These are phyloP conservation scores for Carcina quercana DNA, from an alignment of 2,888 invertebrate genomes.

Conservation along the genomic window DNA sequence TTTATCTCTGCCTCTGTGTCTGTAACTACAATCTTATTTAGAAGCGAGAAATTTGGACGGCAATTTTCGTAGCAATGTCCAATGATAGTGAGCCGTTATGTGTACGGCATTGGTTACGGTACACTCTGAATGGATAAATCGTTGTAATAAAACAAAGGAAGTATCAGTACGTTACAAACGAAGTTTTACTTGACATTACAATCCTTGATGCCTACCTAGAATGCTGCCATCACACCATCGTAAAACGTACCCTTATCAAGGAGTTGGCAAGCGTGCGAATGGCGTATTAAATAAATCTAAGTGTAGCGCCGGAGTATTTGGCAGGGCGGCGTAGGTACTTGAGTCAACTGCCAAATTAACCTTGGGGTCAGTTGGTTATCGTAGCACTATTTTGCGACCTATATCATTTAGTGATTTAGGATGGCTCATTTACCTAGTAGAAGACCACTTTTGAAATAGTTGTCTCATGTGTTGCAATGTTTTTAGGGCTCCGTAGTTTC, in stretches of 20 bases:
- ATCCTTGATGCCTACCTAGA: not conserved
- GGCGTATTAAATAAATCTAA: not conserved
- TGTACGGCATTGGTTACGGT: too few relatives aligned
- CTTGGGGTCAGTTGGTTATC: too few relatives aligned
- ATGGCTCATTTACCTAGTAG: too few relatives aligned
- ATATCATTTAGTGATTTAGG: too few relatives aligned
- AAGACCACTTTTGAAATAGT: too few relatives aligned
- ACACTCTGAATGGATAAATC: not conserved
- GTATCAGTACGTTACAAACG: not conserved
- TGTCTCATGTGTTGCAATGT: too few relatives aligned
- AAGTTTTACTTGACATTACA: not conserved
- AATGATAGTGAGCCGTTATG: not conserved
- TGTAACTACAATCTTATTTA: too few relatives aligned
- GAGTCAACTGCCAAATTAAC: not conserved
- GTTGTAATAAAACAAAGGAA: not conserved
- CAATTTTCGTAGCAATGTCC: not conserved
- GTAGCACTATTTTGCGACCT: too few relatives aligned
- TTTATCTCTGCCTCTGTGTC: too few relatives aligned
- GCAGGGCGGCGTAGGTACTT: not conserved
- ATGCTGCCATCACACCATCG: constrained; percentile 1
- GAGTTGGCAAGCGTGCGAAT: constrained; percentile 9
- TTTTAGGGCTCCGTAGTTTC: too few relatives aligned
- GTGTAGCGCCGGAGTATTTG: not conserved
- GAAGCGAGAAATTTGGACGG: not conserved
- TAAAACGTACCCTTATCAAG: constrained; percentile 11